Conservation (phyloP, 92 coral and sea anemone species). For the Palythoa grandis region DNA sequence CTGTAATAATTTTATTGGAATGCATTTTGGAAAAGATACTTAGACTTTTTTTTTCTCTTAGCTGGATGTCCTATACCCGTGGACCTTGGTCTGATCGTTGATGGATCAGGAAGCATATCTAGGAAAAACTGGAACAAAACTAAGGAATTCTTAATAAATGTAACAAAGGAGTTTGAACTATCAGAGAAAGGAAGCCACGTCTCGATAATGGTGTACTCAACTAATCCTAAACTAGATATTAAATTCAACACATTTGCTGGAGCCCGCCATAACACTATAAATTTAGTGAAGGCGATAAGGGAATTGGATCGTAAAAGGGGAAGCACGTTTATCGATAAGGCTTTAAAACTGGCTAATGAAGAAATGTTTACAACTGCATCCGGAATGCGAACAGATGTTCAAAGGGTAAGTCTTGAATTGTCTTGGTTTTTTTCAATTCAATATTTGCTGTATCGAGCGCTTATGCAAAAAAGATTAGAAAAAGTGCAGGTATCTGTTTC, state of each 20-base stretch:
- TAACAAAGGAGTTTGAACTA: not conserved
- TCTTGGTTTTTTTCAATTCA: no score
- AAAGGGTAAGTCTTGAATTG: slow-evolving; percentile 11
- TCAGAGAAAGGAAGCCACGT: slow-evolving; percentile 28
- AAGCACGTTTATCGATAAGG: slow-evolving; percentile 37
- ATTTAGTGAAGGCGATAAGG: not conserved
- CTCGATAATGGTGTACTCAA: slow-evolving; percentile 13
- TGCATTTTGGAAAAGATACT: no score
- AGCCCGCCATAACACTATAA: not conserved
- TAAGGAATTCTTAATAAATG: not conserved
- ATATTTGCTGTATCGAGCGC: no score
- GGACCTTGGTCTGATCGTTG: slow-evolving; percentile 11
- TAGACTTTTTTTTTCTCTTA: not conserved
- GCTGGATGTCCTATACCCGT: slow-evolving; percentile 19
- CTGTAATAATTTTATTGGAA: no score
- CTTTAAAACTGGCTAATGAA: slow-evolving; percentile 13
- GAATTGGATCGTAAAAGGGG: not conserved
- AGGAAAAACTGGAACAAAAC: not conserved
- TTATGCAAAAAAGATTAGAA: no score
- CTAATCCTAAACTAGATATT: not conserved
- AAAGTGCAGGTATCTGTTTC: no score
- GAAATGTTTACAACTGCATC: slow-evolving; percentile 13
- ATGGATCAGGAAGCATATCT: slow-evolving; percentile 19
- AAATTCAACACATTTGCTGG: slow-evolving; percentile 25
- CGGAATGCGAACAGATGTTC: slow-evolving; percentile 32